These are phyloP conservation scores for Cheilosia urbana DNA, from an alignment of 2,888 invertebrate species.

Conservation along the genomic window DNA sequence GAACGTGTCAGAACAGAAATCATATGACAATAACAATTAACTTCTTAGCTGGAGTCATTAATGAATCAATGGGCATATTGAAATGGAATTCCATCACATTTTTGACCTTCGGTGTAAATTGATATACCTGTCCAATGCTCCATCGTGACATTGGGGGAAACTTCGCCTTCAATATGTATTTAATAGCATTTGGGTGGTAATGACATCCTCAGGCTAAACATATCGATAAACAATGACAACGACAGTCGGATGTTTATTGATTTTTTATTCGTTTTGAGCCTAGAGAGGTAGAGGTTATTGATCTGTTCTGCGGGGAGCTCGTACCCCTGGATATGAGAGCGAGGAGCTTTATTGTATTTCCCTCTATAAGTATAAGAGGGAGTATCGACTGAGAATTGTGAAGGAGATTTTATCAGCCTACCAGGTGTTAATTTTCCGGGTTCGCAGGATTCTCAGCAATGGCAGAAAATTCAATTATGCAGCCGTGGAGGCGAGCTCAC, in stretches of 20 bases:
- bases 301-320: neutral
- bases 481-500: no score
- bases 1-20: conserved; percentile 7
- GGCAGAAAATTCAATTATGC: no score
- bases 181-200: conserved; percentile 4
- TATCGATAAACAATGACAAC: neutral
- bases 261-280: conserved; percentile 2
- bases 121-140: conserved; percentile 1
- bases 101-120: conserved; percentile 21
- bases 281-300: conserved; percentile 12
- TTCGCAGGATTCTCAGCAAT: neutral
- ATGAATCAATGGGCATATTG: conserved; percentile 2
- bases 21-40: conserved; percentile 22
- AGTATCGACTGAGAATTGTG: neutral
- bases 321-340: neutral
- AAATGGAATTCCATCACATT: neutral
- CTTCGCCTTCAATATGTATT: neutral
- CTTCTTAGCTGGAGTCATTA: neutral
- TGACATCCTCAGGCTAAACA: neutral
- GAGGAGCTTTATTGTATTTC: conserved; percentile 8
- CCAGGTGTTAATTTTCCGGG: neutral
- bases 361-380: neutral
- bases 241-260: conserved; percentile 14
- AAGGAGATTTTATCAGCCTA: neutral
- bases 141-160: neutral